Percentiles rank a stretch among this genome's conserved stretches.
Conservation (phyloP, 2,888 invertebrate genomes). For the Meiosimyza decipiens region DNA sequence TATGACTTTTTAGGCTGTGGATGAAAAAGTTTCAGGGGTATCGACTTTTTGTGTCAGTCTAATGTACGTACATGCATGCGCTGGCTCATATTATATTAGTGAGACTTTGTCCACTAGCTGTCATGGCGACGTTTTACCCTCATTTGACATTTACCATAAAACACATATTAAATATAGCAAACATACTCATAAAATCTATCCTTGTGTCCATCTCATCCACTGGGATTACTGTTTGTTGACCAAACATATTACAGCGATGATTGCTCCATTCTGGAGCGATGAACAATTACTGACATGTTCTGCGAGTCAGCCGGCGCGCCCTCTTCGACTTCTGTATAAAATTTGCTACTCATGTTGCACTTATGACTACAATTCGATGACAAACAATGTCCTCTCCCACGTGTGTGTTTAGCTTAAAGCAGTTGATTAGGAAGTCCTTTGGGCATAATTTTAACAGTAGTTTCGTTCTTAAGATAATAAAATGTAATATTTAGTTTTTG, state of each 20-base stretch:
- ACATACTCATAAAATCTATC: too few relatives aligned
- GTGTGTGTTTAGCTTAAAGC: conserved; percentile 10
- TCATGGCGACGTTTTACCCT: neutral
- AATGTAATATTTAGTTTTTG: too few relatives aligned
- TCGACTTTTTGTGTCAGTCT: too few relatives aligned
- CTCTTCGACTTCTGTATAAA: neutral
- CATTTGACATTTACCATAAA: too few relatives aligned
- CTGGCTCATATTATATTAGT: too few relatives aligned
- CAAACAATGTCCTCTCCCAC: conserved; percentile 21
- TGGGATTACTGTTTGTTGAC: conserved; percentile 24
- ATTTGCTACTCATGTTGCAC: conserved; percentile 17
- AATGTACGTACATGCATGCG: too few relatives aligned
- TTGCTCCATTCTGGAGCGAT: conserved; percentile 26
- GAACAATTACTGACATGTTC: conserved; percentile 11
- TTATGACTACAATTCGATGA: conserved; percentile 11
- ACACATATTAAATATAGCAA: too few relatives aligned
- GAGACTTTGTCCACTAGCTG: neutral
- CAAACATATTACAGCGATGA: conserved; percentile 24
- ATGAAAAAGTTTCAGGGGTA: too few relatives aligned
- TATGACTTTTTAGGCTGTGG: too few relatives aligned
- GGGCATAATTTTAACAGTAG: neutral
- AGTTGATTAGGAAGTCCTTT: conserved; percentile 18
- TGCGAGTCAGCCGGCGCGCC: neutral
- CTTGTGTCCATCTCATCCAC: conserved; percentile 21
- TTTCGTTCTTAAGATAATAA: too few relatives aligned